phyloP scores from a whole-genome alignment of 37 sponge, comb jelly and placozoan species.

The Ephydatia muelleri region DNA sequence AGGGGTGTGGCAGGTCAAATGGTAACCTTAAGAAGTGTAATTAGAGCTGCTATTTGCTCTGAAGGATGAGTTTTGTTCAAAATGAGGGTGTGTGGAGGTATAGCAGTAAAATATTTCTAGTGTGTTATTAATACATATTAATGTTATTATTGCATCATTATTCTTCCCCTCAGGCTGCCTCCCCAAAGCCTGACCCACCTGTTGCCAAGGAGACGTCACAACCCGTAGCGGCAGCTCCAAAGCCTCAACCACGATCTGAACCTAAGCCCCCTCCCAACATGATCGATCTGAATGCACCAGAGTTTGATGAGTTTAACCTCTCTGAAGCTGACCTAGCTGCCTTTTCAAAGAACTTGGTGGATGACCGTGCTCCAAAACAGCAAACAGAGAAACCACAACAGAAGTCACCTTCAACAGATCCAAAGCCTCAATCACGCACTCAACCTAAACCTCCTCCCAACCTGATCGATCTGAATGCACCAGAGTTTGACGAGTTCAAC shows the following conservation, averaged over 20 bases:
- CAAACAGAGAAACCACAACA: constrained; percentile 2
- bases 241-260: constrained; percentile 5
- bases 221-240: not conserved
- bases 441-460: constrained; percentile 26
- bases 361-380: not conserved
- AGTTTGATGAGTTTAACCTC: constrained; percentile 47
- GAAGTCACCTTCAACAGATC: not conserved
- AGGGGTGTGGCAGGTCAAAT: not conserved
- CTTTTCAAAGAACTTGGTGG: constrained; percentile 3
- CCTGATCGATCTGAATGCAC: constrained; percentile 52
- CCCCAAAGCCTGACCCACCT: not conserved
- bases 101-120: not conserved
- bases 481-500: constrained; percentile 67
- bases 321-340: constrained; percentile 47
- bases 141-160: no score
- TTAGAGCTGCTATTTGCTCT: not conserved
- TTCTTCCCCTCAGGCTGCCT: not conserved
- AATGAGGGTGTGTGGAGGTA: not conserved
- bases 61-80: not conserved
- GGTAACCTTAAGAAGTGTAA: not conserved
- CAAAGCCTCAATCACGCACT: constrained; percentile 26
- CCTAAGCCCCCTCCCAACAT: not conserved
- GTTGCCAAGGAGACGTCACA: not conserved
- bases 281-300: constrained; percentile 39
- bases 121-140: no score